Evolutionary conservation across 2,888 invertebrate species (phyloP), one percentile per base, ranked within the genome.

Genomic region (Chalcosyrphus nemorum): DNA sequence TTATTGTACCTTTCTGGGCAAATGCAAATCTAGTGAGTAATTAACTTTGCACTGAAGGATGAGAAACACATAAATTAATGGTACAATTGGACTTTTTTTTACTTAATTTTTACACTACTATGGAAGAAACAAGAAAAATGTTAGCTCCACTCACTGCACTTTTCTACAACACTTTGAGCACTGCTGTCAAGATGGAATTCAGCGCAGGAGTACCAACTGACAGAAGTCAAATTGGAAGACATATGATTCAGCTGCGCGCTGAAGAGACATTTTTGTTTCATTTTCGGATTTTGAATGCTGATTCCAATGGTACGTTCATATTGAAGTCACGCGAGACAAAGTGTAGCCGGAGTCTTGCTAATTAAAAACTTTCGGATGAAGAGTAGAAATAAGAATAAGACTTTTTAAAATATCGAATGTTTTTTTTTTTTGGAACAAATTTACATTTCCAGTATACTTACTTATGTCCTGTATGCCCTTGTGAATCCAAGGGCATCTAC

Each of bases 1-100:
- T 84, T 70, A 59, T 82, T 84, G 78, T 86, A 86, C 86, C 81
- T 86, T 86, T 52, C 13, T 45, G 63, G 17, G 38, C 56, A 47
- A n/a, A 74, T 45, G 24, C 47, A 57, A 38, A 68, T 70, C n/a
- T n/a, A 65, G 43, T 47, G 17, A 21, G 70, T 75, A 38, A 59
- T 57, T 65, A 38, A 65, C 27, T 74, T 80, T 65, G 56, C 63
- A 74, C 74, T 19, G 29, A 57, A 19, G 15, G 41, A 78, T 70
- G 29, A 66, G n/a, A 45, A 43, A 43, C 61, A 81, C 32, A n/a
- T n/a, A 27, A 72, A 57, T 70, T 63, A n/a, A n/a, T 17, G 32
- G n/a, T 45, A 75, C 38, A 75, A 81, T 43, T 70, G 41, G n/a
- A n/a, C n/a, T n/a, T n/a, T n/a, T n/a, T n/a, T n/a, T n/a, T n/a